Conservation (phyloP, 2,113 vertebrate species). For the Manacus vitellinus region DNA sequence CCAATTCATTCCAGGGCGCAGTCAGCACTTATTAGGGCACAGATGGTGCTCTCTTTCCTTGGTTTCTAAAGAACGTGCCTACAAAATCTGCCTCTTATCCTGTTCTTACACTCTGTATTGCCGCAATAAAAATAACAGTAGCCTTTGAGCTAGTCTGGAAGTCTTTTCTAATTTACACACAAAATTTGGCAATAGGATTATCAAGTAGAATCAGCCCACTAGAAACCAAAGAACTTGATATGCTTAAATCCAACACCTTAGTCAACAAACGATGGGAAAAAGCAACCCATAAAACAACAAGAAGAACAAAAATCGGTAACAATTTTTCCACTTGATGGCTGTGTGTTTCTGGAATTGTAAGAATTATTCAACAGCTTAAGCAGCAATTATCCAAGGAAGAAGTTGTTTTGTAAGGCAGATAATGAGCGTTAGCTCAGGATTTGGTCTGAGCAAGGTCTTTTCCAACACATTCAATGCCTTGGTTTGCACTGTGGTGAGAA, state of each 20-base stretch:
- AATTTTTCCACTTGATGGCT: background rate
- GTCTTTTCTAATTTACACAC: background rate
- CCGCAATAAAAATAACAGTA: slow-evolving; percentile 23
- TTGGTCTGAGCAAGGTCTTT: background rate
- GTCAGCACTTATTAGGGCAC: slow-evolving; percentile 28
- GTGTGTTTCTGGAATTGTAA: background rate
- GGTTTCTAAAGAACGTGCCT: background rate
- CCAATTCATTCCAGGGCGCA: background rate
- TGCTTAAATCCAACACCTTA: background rate
- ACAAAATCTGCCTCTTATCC: background rate
- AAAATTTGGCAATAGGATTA: slow-evolving; percentile 18
- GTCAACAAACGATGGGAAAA: background rate
- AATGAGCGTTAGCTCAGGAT: background rate
- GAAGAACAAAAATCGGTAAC: background rate
- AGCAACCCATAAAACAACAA: background rate
- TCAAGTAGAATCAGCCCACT: background rate
- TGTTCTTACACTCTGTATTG: background rate
- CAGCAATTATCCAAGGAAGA: background rate
- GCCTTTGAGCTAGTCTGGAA: slow-evolving; percentile 26
- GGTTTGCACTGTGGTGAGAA: background rate
- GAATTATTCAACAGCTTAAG: background rate
- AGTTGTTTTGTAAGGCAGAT: background rate
- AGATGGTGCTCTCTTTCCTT: slow-evolving; percentile 7
- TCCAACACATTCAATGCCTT: background rate
- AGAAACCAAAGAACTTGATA: background rate